These are phyloP conservation scores for Ctenopoma multispine DNA, from an alignment of 2,797 vertebrate genomes.

Conservation along the genomic window DNA sequence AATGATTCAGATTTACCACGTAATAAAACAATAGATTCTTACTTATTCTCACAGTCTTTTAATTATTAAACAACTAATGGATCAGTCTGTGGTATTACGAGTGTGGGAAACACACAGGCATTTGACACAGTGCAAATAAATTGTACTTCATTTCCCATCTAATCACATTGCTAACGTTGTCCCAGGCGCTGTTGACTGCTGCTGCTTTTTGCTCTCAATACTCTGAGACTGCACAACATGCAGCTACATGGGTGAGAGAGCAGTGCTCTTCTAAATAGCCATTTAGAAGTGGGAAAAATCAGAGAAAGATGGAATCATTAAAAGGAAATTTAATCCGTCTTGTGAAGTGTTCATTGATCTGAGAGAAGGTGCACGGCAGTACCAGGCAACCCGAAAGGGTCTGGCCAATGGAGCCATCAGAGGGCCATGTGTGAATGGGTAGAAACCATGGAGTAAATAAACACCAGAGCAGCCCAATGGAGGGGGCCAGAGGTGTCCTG, in stretches of 20 bases:
- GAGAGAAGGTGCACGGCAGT: slow-evolving; percentile 61
- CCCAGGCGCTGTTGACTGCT: slow-evolving; percentile 35
- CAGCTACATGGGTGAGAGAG: slow-evolving; percentile 33
- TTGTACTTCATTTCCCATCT: slow-evolving; percentile 60
- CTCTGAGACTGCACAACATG: slow-evolving; percentile 39
- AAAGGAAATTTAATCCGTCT: slow-evolving; percentile 81
- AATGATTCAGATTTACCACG: slow-evolving; percentile 21
- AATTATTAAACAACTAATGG: slow-evolving; percentile 32
- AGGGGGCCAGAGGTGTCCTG: slow-evolving; percentile 82
- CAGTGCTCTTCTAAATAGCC: slow-evolving; percentile 65
- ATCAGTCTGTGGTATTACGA: slow-evolving; percentile 26
- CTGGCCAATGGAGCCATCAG: slow-evolving; percentile 91
- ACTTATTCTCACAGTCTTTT: slow-evolving; percentile 16
- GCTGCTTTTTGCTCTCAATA: slow-evolving; percentile 52
- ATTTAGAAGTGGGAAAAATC: slow-evolving; percentile 60
- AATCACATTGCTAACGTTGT: slow-evolving; percentile 62
- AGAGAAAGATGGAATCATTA: slow-evolving; percentile 79
- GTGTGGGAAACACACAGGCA: slow-evolving; percentile 55
- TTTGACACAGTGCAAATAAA: slow-evolving; percentile 68
- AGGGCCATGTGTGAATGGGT: slow-evolving; percentile 82
- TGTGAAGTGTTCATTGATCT: slow-evolving; percentile 75
- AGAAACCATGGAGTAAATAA: slow-evolving; percentile 87
- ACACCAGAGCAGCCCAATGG: slow-evolving; percentile 83
- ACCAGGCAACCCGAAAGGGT: slow-evolving; percentile 52
- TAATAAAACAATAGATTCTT: slow-evolving; percentile 24